A percentile compares a stretch with the other conserved stretches of the same genome.
phyloP scores from a whole-genome alignment of 2,113 vertebrate species.

The Sapayoa aenigma region DNA sequence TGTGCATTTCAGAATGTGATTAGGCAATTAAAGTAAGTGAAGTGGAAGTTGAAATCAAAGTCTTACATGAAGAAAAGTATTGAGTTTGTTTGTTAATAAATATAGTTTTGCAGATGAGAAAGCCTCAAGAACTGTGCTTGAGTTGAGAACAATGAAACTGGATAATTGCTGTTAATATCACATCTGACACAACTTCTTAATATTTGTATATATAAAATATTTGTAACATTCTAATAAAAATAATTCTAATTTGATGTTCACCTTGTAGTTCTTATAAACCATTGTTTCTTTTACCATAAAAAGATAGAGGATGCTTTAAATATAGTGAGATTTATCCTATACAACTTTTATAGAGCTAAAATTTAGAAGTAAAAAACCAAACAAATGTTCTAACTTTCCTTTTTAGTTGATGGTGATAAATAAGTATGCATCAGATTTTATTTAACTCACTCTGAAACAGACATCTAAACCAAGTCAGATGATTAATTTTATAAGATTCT shows the following conservation, averaged over 20 bases:
- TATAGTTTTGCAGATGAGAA: neutral
- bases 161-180: neutral
- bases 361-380: neutral
- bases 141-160: neutral
- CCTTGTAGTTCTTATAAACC: neutral
- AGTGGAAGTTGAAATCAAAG: neutral
- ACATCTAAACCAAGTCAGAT: neutral
- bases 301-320: neutral
- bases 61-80: neutral
- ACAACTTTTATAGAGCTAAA: neutral
- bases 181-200: neutral
- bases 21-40: neutral
- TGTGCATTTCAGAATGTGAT: neutral
- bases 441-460: neutral
- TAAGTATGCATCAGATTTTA: neutral
- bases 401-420: neutral
- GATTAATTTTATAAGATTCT: neutral
- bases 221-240: neutral
- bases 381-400: neutral
- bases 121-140: neutral
- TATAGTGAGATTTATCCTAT: neutral
- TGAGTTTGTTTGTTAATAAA: neutral
- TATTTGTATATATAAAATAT: neutral
- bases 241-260: neutral
- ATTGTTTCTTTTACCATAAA: neutral